Conservation (phyloP, 2,888 invertebrate species). For the Lycocerus yunnanus region DNA sequence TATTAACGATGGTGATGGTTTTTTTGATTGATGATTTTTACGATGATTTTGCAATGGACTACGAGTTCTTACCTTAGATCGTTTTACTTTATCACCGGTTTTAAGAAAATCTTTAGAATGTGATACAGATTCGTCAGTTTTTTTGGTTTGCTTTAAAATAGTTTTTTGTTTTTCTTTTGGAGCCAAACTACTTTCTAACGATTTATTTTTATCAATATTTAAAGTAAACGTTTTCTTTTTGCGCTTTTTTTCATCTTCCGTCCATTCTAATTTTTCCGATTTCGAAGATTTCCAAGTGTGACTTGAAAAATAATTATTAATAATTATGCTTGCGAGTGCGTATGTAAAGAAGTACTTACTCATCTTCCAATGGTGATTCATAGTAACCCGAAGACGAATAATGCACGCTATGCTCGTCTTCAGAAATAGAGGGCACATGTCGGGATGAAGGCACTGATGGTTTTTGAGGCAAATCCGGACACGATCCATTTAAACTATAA, state of each 20-base stretch:
- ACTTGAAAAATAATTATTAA: slow-evolving; percentile 33
- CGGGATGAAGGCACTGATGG: slow-evolving; percentile 47
- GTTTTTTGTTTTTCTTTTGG: slow-evolving; percentile 34
- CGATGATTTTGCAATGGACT: slow-evolving; percentile 52
- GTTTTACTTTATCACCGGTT: slow-evolving; percentile 49
- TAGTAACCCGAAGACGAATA: slow-evolving; percentile 78
- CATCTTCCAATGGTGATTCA: slow-evolving; percentile 74
- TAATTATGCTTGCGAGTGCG: background rate
- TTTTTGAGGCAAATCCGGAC: slow-evolving; percentile 53
- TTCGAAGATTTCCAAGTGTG: slow-evolving; percentile 58
- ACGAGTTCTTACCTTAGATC: slow-evolving; percentile 50
- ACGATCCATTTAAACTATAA: slow-evolving; percentile 59
- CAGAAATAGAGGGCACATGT: slow-evolving; percentile 61
- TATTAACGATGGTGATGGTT: slow-evolving; percentile 40
- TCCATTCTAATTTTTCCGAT: slow-evolving; percentile 58
- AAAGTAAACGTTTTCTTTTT: slow-evolving; percentile 77
- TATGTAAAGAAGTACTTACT: slow-evolving; percentile 52
- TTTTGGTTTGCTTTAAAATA: slow-evolving; percentile 23
- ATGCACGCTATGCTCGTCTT: slow-evolving; percentile 71
- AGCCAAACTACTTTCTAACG: slow-evolving; percentile 47
- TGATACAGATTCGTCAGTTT: slow-evolving; percentile 27
- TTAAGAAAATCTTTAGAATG: slow-evolving; percentile 44
- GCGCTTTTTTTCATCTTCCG: slow-evolving; percentile 72
- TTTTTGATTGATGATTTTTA: slow-evolving; percentile 45
- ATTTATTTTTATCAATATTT: slow-evolving; percentile 69